phyloP scores from a whole-genome alignment of 2,113 vertebrate genomes.

The Boulengeromyrus knoepffleri region DNA sequence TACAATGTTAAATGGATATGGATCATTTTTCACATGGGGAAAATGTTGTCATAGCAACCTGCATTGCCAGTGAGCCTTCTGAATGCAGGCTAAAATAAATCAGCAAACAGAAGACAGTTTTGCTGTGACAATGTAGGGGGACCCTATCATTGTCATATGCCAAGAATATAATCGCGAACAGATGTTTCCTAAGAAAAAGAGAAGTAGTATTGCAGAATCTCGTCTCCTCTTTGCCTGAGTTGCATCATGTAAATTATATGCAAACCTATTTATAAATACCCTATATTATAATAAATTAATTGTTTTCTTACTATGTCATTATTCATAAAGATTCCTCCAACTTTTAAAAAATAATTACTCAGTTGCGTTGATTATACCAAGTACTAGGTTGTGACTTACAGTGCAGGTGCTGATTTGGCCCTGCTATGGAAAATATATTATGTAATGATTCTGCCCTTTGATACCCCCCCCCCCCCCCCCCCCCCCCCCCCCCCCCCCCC shows the following conservation, averaged over 20 bases:
- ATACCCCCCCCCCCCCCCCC: too few species aligned
- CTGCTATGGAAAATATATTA: not conserved
- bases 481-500: too few species aligned
- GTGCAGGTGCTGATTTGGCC: not conserved
- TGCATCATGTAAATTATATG: not conserved
- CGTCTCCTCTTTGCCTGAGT: not conserved
- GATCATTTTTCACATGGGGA: not conserved
- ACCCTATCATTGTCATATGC: not conserved
- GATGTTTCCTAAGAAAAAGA: constrained; percentile 43
- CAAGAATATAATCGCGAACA: constrained; percentile 16
- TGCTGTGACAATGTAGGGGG: not conserved
- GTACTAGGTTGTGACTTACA: not conserved
- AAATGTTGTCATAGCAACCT: not conserved
- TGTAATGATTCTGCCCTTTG: not conserved
- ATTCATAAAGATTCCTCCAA: not conserved
- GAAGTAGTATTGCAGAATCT: constrained; percentile 16
- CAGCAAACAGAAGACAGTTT: not conserved
- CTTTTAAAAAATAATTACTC: not conserved
- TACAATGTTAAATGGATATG: not conserved
- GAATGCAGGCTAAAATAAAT: not conserved
- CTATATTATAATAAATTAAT: not conserved
- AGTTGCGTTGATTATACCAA: not conserved
- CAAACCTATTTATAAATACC: not conserved
- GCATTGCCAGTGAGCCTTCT: not conserved
- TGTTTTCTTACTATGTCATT: not conserved